Conservation (phyloP, 2,888 invertebrate species). For the Diaphora mendica region DNA sequence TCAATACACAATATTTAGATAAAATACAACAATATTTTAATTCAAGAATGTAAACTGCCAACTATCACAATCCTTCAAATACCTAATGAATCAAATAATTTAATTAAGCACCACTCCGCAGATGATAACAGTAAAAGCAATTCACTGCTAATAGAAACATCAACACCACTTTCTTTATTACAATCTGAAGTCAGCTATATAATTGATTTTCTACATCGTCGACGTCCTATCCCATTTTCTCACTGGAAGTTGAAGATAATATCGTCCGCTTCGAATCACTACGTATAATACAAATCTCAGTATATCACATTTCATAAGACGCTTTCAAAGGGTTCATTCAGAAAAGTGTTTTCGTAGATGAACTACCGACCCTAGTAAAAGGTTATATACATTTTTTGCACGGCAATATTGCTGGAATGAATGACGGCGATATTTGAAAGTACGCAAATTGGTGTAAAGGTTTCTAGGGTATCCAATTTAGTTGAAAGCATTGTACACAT, state of each 20-base stretch:
- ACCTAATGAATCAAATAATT: neutral
- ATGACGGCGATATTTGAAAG: constrained; percentile 26
- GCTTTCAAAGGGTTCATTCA: constrained; percentile 41
- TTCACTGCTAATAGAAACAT: constrained; percentile 64
- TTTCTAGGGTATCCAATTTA: constrained; percentile 14
- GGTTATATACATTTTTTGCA: constrained; percentile 24
- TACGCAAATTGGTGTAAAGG: constrained; percentile 21
- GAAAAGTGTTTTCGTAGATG: constrained; percentile 30
- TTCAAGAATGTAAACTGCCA: neutral
- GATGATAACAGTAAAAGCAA: neutral
- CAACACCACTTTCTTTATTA: constrained; percentile 62
- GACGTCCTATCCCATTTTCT: constrained; percentile 66
- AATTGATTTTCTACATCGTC: constrained; percentile 74
- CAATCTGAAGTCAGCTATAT: constrained; percentile 66
- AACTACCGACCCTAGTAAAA: constrained; percentile 23
- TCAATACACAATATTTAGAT: neutral
- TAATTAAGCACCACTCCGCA: neutral
- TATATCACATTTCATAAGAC: constrained; percentile 46
- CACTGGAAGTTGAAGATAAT: constrained; percentile 59
- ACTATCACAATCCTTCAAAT: neutral
- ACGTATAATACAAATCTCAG: constrained; percentile 47
- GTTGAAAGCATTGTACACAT: constrained; percentile 14
- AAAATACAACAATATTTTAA: neutral
- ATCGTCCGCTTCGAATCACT: constrained; percentile 48
- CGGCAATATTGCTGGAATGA: constrained; percentile 19